Evolutionary conservation across 1,140 invertebrate genomes (phyloP), one percentile per base, ranked within the genome.

Genomic region (Octopus bimaculoides): DNA sequence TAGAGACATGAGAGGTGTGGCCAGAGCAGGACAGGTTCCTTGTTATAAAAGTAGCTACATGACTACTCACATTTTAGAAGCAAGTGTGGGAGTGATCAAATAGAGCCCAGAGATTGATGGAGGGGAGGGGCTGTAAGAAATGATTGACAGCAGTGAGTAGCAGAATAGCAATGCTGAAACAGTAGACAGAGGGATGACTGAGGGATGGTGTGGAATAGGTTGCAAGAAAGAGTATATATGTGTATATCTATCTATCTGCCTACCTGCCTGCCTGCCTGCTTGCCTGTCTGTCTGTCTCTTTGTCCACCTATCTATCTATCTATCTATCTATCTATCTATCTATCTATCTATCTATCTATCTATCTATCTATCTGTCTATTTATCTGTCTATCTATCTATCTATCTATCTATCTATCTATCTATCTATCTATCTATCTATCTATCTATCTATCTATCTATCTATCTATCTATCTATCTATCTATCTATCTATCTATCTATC

Each of bases 251-350:
- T 5, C 66, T 71, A 6, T 6, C 66, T 71, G 7, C 26, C 66
- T 71, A 6, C 26, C 56, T 61, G 17, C 17, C 4, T 61, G 17
- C 4, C 56, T 61, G 17, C 4, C 56, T 61, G 17, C 4, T 4
- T 61, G 17, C 3, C 8, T 71, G 26, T 71, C 8, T 71, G 26
- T 71, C 0, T 71, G 7, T 71, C 8, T 71, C 17, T 71, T 0
- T 6, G 7, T 71, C 8, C 7, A 71, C 7, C 8, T 71, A 71
- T 71, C 66, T 69, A 69, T 69, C 66, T 69, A 69, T 69, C 66
- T 69, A 69, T 69, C 66, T 71, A 71, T 71, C 66, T 71, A 71
- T 71, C 66, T 71, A 71, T 71, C 8, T 71, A 71, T 71, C 8
- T 71, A 71, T 71, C 17, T 71, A 71, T 71, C 6, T 14, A 71